Evolutionary conservation across 2,113 vertebrate genomes (phyloP).

Genomic region (Crocuta crocuta): DNA sequence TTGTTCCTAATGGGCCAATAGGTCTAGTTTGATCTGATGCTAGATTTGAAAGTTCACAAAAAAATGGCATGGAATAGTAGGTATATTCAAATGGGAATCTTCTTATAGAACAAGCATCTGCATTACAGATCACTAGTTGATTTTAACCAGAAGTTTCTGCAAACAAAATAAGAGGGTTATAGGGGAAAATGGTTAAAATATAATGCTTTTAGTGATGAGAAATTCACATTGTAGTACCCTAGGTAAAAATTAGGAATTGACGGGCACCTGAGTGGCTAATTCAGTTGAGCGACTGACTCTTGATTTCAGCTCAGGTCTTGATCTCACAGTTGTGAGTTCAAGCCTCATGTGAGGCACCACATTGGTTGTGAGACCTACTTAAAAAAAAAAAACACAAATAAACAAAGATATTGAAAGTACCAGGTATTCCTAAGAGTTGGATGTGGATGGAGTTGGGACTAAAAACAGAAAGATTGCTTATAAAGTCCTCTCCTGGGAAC

Average conservation of each 20-base stretch:
- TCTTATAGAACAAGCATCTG: neutral
- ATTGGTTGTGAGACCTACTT: no score
- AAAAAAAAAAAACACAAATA: no score
- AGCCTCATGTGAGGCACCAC: no score
- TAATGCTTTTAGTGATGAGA: neutral
- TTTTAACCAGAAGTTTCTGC: slow-evolving; percentile 6
- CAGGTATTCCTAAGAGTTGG: neutral
- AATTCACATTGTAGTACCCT: neutral
- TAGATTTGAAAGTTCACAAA: neutral
- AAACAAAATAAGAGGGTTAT: neutral
- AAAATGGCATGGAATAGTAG: neutral
- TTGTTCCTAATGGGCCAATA: neutral
- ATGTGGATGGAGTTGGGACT: neutral
- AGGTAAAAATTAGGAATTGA: neutral
- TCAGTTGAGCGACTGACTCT: no score
- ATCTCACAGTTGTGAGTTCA: no score
- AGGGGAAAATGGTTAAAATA: neutral
- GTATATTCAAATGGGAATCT: neutral
- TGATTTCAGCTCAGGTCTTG: no score
- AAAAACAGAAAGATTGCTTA: neutral
- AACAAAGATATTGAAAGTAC: no score
- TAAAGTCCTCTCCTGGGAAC: neutral
- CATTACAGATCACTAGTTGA: neutral
- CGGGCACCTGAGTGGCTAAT: no score
- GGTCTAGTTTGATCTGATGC: neutral